Evolutionary conservation across 2,888 invertebrate genomes (phyloP), one percentile per base, ranked within the genome.

Genomic region (Amblyjoppa proteus): DNA sequence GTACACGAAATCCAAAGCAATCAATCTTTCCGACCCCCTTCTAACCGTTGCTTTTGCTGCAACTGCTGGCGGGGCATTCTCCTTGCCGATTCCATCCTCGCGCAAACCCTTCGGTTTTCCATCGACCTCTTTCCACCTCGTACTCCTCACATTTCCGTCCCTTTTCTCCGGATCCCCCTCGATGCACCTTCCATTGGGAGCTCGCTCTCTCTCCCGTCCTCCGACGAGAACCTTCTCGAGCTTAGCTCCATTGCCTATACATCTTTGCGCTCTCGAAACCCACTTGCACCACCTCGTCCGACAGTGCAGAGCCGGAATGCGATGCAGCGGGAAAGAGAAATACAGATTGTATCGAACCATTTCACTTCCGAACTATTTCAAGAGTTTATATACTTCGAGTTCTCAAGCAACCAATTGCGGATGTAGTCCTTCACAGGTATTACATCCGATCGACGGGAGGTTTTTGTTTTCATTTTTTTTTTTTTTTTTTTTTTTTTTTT

Each of bases 1-100:
- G 81, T 88, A 89, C 86, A 85, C 71, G 82, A 80, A 84, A 89
- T 89, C 88, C 89, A 83, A 89, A 81, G 89, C 88, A 89, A 91
- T 91, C 91, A 90, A 91, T 91, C 91, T 90, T 90, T 82, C 53
- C 81, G 28, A 78, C 68, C 81, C 75, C 77, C 68, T 74, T 76
- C 31, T 76, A 77, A 74, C 68, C 73, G 49, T 83, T 82, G 58
- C 61, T 73, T 79, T 61, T 69, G 56, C 69, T 66, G 78, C 61
- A 71, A 76, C 80, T 53, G 68, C 79, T 58, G 34, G 68, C 71
- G 71, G n/a, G 64, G 58, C 31, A 70, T 49, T 71, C 34, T 20
- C 4, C 38, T 58, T 25, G 31, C 28, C 74, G 64, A 66, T 64
- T 70, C 49, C 56, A 25, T 25, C 56, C 25, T 66, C 68, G 53